Base-by-base conservation (phyloP, 2,888 invertebrate genomes). In the Pegoplata infirma region DNA sequence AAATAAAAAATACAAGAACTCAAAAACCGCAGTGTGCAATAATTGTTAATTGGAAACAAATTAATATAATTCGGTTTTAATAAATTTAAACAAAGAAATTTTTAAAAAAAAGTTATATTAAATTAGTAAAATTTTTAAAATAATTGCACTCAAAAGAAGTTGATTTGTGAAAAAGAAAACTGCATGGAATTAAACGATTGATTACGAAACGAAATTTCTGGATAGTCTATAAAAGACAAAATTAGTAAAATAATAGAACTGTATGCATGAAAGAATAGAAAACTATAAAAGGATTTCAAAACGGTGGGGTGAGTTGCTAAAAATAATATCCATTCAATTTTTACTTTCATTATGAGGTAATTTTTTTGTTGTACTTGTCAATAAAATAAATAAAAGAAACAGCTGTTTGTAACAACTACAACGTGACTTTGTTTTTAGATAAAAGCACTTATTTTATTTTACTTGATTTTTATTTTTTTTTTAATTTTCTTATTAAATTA, bases 401-500 rank as follows among this genome's bases (percentile, higher is more conserved):
- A 75, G 61, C 67, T 68, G 56, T 61, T 2, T 7, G 14, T 59
- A 44, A 53, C 17, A 61, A n/a, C 28, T 10, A 46, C 40, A 71
- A 61, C 56, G 36, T 64, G 63, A 73, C 14, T 10, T 64, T 61
- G 6, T 10, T 23, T 17, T 25, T 46, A 36, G 6, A 40, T 47
- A 47, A 36, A 14, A 28, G 12, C 28, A 14, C 36, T 19, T 64
- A 2, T 32, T 64, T 36, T 46, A 10, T 44, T 28, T 7, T 19
- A 17, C 49, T 21, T 21, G 12, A 10, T 47, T 23, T 49, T 19
- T 19, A 6, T 12, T 58, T 16, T 49, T 8, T 56, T 21, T 46
- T 25, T 44, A 19, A 12, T 44, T 28, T 58, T 56, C 28, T 73
- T 64, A 77, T 73, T 73, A 16, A 73, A 73, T 77, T 73, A 77